These are phyloP conservation scores for Saguinus midas DNA, from an alignment of 2,113 vertebrate genomes.

Conservation along the genomic window DNA sequence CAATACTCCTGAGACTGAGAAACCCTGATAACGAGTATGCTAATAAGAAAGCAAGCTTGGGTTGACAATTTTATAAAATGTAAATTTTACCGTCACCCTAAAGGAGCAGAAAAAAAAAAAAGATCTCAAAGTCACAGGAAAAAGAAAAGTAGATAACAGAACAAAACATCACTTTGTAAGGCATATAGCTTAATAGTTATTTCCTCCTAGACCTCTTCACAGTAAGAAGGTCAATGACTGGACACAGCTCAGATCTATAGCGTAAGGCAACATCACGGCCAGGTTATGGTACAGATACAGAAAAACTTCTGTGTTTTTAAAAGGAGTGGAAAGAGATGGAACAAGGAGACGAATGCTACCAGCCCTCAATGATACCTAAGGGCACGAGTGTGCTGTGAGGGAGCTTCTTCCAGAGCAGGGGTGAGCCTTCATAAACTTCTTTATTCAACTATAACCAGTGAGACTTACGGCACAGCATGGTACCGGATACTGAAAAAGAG, in stretches of 20 bases:
- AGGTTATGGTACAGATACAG: neutral
- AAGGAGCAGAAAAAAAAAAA: neutral
- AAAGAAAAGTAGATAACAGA: neutral
- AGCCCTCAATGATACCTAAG: neutral
- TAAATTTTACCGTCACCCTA: neutral
- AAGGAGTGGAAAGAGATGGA: fast-evolving
- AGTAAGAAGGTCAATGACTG: neutral
- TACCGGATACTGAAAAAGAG: neutral
- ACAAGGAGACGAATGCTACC: neutral
- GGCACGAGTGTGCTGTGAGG: neutral
- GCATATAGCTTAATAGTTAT: neutral
- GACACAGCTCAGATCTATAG: neutral
- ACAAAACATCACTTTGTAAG: neutral
- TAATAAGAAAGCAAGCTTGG: neutral
- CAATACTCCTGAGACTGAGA: neutral
- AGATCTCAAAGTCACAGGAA: neutral
- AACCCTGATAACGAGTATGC: neutral
- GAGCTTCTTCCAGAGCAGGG: neutral
- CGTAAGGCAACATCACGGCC: neutral
- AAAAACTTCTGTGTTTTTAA: neutral
- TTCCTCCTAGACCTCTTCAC: neutral
- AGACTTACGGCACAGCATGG: neutral
- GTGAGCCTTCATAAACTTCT: neutral
- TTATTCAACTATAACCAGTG: neutral
- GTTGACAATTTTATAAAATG: neutral